Evolutionary conservation across 2,797 vertebrate genomes (phyloP), one percentile per base, ranked within the genome.

Genomic region (Selene dorsalis): DNA sequence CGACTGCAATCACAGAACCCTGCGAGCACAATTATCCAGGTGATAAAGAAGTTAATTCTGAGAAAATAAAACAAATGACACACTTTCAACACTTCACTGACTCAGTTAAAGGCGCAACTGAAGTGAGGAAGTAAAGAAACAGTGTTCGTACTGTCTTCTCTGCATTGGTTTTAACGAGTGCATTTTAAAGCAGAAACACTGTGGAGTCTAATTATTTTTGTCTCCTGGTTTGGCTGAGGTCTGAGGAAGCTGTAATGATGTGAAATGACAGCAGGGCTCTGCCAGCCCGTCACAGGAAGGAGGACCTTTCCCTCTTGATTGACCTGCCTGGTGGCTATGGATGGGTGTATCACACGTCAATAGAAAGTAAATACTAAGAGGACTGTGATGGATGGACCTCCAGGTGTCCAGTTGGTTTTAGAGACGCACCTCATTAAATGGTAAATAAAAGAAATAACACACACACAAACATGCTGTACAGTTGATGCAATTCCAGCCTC

Each of bases 221-320:
- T 45, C 14, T 50, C 32, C 43, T 5, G 1, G 26, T 61, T 56
- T 7, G 62, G 53, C 48, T 5, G 35, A 73, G 20, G 68, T 71
- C 28, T 20, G 73, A 74, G 12, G 22, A 75, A n/a, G 53, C 50
- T 6, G 52, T 73, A 71, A 75, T 77, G 77, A 82, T 75, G 78
- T 28, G 64, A 52, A 32, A 56, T 67, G 57, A 74, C 69, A 32
- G 61, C 45, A 41, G 0, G 57, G 68, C 57, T 50, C 66, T 45
- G 61, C 60, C 57, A 64, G 53, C 38, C 71, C 24, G 11, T 55
- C 74, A 45, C 30, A 7, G 39, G 20, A 45, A 75, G 67, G 47
- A 53, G 26, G 38, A 87, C 71, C 45, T 20, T 38, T 24, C 39
- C 32, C 65, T 71, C 56, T 47, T 79, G 81, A 87, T 75, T 80